Evolutionary conservation across 1,140 invertebrate genomes (phyloP).

Genomic region (Drosophila paulistorum): DNA sequence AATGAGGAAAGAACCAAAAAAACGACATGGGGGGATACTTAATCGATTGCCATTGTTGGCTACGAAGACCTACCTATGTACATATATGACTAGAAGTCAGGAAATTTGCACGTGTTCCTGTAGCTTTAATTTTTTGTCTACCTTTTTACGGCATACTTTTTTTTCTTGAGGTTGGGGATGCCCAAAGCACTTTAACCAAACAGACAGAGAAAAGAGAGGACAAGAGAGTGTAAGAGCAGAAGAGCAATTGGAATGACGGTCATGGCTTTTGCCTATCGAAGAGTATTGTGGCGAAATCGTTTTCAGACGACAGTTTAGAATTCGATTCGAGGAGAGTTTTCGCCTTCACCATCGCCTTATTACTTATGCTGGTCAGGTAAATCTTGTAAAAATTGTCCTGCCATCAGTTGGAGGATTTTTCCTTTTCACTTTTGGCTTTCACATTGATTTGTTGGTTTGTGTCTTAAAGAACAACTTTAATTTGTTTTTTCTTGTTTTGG

Average conservation of each 20-base stretch:
- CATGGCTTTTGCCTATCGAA: constrained; percentile 32
- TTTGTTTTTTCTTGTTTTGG: constrained; percentile 54
- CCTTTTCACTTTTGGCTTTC: constrained; percentile 20
- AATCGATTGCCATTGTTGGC: constrained; percentile 67
- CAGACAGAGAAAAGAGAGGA: neutral
- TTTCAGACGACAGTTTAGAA: constrained; percentile 78
- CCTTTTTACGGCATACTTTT: constrained; percentile 10
- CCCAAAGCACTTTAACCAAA: neutral
- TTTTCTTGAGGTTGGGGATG: neutral
- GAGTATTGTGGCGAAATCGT: constrained; percentile 65
- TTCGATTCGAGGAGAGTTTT: constrained; percentile 51
- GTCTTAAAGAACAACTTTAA: constrained; percentile 71
- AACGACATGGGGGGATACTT: constrained; percentile 45
- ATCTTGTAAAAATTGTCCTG: constrained; percentile 68
- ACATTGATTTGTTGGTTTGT: constrained; percentile 63
- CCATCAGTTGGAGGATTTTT: constrained; percentile 3
- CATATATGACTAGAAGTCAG: constrained; percentile 40
- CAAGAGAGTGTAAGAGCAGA: neutral
- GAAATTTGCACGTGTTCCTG: constrained; percentile 34
- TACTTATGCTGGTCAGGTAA: constrained; percentile 80
- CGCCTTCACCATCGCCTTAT: constrained; percentile 34
- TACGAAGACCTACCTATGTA: neutral
- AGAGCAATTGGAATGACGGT: constrained; percentile 25
- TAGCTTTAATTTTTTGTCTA: constrained; percentile 30
- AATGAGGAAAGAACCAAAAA: constrained; percentile 59